Percentiles rank a stretch among this genome's conserved stretches.
These are phyloP conservation scores for Agrilus cyanescens DNA, from an alignment of 2,888 invertebrate genomes.

Conservation along the genomic window DNA sequence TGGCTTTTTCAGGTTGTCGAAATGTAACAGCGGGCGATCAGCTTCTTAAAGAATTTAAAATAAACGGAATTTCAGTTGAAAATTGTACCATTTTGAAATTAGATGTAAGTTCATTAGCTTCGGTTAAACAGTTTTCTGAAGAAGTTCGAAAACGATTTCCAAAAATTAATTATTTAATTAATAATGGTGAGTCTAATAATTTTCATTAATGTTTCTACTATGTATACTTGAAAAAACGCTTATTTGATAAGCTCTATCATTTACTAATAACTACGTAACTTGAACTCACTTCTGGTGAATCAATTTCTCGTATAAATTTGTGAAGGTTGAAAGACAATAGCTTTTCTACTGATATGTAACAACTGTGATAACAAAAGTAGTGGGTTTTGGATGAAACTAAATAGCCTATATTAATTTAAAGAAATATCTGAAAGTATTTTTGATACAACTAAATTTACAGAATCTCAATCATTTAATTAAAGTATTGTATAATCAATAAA, in stretches of 20 bases:
- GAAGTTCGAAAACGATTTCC: conserved; percentile 50
- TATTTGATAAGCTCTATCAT: no score
- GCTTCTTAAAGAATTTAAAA: conserved; percentile 37
- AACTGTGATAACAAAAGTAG: no score
- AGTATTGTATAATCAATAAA: no score
- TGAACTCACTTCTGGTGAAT: not conserved
- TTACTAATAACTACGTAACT: no score
- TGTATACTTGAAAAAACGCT: no score
- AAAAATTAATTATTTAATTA: conserved; percentile 62
- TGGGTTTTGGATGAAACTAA: no score
- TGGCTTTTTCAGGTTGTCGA: conserved; percentile 55
- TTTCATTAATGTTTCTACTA: no score
- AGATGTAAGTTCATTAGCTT: conserved; percentile 65
- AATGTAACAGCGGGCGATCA: conserved; percentile 45
- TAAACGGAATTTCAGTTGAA: conserved; percentile 42
- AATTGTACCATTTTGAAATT: conserved; percentile 55
- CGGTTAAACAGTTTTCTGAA: conserved; percentile 63
- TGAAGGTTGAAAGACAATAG: no score
- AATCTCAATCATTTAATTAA: not conserved
- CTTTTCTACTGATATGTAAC: no score
- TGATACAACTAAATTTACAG: no score
- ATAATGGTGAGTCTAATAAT: conserved; percentile 50
- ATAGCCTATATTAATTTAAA: no score
- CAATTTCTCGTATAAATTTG: not conserved
- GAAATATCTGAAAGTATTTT: no score